Evolutionary conservation across 2,113 vertebrate species (phyloP).

Genomic region (Antechinus stuartii): DNA sequence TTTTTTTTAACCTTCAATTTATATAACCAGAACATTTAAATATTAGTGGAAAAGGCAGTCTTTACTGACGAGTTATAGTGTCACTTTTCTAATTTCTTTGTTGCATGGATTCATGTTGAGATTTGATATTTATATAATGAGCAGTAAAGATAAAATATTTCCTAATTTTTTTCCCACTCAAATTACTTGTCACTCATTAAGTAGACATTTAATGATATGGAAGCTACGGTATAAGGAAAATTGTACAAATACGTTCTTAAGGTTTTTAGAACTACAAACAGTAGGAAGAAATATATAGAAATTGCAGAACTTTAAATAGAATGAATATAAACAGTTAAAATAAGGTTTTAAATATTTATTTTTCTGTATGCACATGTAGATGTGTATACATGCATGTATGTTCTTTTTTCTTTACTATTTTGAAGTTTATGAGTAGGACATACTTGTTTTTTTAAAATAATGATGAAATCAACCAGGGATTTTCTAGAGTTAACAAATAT

Average conservation of each 20-base stretch:
- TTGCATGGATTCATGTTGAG: neutral
- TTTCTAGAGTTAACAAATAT: conserved; percentile 43
- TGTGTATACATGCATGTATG: neutral
- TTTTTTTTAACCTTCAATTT: conserved; percentile 30
- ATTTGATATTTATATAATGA: neutral
- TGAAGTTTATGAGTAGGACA: neutral
- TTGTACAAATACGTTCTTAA: neutral
- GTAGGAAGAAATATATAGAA: neutral
- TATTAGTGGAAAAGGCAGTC: neutral
- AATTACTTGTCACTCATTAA: neutral
- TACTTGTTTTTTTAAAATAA: neutral
- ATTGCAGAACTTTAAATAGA: neutral
- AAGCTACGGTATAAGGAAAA: neutral
- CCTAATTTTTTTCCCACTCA: neutral
- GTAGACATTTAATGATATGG: neutral
- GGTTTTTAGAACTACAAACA: neutral
- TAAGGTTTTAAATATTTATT: neutral
- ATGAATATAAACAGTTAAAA: neutral
- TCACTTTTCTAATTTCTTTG: neutral
- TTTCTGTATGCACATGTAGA: too few species aligned
- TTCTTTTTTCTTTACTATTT: neutral
- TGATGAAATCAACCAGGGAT: neutral
- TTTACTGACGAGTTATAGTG: conserved; percentile 17
- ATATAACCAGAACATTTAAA: conserved; percentile 10
- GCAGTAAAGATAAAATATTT: conserved; percentile 35